phyloP scores from a whole-genome alignment of 2,113 vertebrate genomes.

The Dicaeum eximium region DNA sequence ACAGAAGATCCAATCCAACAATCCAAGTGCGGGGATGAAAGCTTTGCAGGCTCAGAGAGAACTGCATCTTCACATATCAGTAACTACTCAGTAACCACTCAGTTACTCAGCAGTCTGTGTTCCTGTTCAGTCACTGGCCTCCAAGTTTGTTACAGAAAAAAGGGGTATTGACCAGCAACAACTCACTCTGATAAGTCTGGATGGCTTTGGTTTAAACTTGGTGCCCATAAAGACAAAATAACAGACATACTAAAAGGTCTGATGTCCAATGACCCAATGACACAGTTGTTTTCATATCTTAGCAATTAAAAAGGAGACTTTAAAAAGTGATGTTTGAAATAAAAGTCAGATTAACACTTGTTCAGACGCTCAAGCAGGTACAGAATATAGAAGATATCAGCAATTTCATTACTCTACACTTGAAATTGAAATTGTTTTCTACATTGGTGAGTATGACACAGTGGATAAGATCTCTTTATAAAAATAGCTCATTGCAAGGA shows the following conservation, averaged over 20 bases:
- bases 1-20: neutral
- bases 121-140: neutral
- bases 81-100: neutral
- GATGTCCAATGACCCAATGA: neutral
- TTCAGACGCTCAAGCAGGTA: neutral
- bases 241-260: neutral
- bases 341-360: neutral
- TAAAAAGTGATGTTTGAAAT: neutral
- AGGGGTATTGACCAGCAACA: neutral
- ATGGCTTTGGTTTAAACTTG: neutral
- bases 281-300: neutral
- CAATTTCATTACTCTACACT: neutral
- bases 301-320: neutral
- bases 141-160: neutral
- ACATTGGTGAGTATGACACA: neutral
- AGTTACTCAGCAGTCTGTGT: neutral
- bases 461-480: neutral
- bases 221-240: neutral
- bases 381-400: neutral
- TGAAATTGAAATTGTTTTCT: neutral
- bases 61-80: neutral
- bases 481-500: slow-evolving; percentile 4
- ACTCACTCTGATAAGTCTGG: neutral
- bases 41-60: neutral
- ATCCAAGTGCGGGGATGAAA: neutral